phyloP scores from a whole-genome alignment of 2,888 invertebrate species.

The Aphidius colemani region DNA sequence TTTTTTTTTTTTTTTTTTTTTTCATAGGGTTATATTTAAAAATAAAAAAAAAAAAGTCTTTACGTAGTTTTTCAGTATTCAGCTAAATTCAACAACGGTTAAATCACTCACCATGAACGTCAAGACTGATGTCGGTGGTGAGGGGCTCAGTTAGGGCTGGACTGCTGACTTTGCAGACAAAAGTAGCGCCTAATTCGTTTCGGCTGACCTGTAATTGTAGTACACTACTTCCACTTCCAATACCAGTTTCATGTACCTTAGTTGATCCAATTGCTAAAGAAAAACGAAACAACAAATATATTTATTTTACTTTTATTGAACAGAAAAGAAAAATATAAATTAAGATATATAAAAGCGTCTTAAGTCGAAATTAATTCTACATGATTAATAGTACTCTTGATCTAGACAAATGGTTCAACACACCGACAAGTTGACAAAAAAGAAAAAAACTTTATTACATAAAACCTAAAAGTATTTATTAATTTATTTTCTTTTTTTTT shows the following conservation, averaged over 20 bases:
- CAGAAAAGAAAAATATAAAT: slow-evolving; percentile 16
- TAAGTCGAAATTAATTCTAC: slow-evolving; percentile 14
- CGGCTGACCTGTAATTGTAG: slow-evolving; percentile 71
- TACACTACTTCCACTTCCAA: slow-evolving; percentile 69
- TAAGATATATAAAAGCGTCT: background rate
- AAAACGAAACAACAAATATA: slow-evolving; percentile 2
- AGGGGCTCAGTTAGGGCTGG: slow-evolving; percentile 70
- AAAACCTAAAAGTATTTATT: too few species aligned
- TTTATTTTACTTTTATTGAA: slow-evolving; percentile 11
- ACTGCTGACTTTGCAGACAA: slow-evolving; percentile 75
- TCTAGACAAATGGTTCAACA: too few species aligned
- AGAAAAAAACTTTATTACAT: background rate
- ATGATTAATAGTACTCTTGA: background rate
- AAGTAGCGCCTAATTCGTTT: slow-evolving; percentile 73
- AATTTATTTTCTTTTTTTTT: too few species aligned
- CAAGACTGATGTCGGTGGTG: slow-evolving; percentile 67
- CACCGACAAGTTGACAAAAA: background rate
- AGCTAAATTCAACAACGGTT: slow-evolving; percentile 4
- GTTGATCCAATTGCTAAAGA: slow-evolving; percentile 63
- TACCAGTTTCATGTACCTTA: slow-evolving; percentile 64
- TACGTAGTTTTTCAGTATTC: background rate
- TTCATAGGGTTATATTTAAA: slow-evolving; percentile 2
- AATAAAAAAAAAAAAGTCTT: background rate
- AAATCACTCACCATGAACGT: slow-evolving; percentile 73
- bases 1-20: background rate